phyloP scores from a whole-genome alignment of 1,140 invertebrate genomes.

The Whitmania pigra region DNA sequence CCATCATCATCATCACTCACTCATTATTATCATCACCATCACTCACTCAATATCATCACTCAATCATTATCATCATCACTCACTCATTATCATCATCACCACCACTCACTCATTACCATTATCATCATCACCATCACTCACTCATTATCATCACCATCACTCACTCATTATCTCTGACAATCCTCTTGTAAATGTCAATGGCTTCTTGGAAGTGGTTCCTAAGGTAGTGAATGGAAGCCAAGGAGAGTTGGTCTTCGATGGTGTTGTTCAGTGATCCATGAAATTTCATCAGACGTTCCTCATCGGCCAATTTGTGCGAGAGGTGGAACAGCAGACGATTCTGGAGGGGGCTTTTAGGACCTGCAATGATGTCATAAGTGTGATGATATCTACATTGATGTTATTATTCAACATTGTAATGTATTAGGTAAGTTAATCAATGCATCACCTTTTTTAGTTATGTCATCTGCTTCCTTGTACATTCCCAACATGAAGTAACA shows the following conservation, averaged over 20 bases:
- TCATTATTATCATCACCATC: no score
- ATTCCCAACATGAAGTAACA: slow-evolving; percentile 89
- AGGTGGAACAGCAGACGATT: slow-evolving; percentile 79
- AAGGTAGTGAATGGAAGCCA: slow-evolving; percentile 91
- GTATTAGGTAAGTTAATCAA: no score
- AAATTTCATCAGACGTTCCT: slow-evolving; percentile 63
- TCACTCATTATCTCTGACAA: slow-evolving; percentile 64
- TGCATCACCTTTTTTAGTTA: slow-evolving; percentile 27
- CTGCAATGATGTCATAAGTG: slow-evolving; percentile 30
- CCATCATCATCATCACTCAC: no score
- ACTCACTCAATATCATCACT: no score
- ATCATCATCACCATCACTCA: no score
- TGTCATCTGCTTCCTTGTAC: slow-evolving; percentile 54
- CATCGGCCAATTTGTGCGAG: slow-evolving; percentile 80
- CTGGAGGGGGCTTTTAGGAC: slow-evolving; percentile 44
- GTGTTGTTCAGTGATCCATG: slow-evolving; percentile 65
- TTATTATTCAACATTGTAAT: no score
- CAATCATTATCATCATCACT: no score
- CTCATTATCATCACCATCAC: neutral
- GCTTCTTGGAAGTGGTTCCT: slow-evolving; percentile 93
- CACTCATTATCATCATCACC: no score
- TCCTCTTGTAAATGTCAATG: slow-evolving; percentile 93
- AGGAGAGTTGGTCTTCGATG: slow-evolving; percentile 82
- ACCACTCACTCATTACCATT: no score
- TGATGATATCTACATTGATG: neutral